A percentile compares a stretch with the other conserved stretches of the same genome.
Conservation (phyloP, 53 echinoderm and acorn worm genomes). For the Mesocentrotus franciscanus region DNA sequence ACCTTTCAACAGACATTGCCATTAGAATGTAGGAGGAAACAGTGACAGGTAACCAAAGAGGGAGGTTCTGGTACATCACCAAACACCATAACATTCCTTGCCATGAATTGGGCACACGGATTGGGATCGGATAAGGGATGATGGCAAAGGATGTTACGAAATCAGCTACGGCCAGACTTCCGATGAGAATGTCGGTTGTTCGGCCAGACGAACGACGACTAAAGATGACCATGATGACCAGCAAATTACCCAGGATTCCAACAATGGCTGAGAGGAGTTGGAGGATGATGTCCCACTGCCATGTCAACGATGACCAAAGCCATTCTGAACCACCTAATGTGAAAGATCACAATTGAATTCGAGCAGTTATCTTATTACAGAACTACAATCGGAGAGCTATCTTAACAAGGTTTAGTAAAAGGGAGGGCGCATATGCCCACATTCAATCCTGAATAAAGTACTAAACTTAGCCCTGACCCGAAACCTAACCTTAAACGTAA, state of each 20-base stretch:
- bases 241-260: constrained; percentile 58
- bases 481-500: no score
- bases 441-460: no score
- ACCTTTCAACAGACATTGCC: constrained; percentile 77
- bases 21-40: constrained; percentile 75
- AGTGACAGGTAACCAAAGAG: constrained; percentile 75
- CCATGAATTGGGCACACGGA: constrained; percentile 51
- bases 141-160: constrained; percentile 75
- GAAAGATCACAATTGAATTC: background rate
- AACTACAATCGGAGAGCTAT: no score
- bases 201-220: background rate
- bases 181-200: constrained; percentile 75
- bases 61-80: constrained; percentile 61
- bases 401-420: no score
- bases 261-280: constrained; percentile 36
- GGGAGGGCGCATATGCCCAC: no score
- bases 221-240: constrained; percentile 55
- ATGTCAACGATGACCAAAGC: background rate
- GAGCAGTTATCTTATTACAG: background rate
- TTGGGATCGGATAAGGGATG: constrained; percentile 65
- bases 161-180: constrained; percentile 77
- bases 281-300: constrained; percentile 49
- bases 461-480: no score
- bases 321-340: constrained; percentile 18
- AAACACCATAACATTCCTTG: constrained; percentile 71